phyloP scores from a whole-genome alignment of 2,888 invertebrate species.

The Rhabditoides inermis region DNA sequence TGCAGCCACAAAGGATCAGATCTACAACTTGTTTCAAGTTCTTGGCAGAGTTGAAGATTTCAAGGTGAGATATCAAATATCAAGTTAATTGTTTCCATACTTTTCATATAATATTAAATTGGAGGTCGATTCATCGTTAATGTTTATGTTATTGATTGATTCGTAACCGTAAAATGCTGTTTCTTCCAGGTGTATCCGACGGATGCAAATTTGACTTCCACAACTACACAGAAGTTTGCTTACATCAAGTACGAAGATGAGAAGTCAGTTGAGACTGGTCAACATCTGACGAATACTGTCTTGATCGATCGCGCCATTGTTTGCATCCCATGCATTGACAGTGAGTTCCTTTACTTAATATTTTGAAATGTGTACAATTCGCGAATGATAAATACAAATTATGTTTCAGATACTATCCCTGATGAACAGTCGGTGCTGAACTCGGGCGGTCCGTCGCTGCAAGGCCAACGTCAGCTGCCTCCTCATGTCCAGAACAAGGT shows the following conservation, averaged over 20 bases:
- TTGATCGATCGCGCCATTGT: constrained; percentile 94
- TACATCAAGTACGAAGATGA: constrained; percentile 89
- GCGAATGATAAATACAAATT: neutral
- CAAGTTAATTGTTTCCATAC: too few species aligned
- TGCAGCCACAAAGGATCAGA: constrained; percentile 43
- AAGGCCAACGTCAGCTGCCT: constrained; percentile 63
- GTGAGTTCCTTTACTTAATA: constrained; percentile 18
- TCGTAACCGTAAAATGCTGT: neutral
- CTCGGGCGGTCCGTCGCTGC: constrained; percentile 73
- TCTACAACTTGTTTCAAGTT: constrained; percentile 46
- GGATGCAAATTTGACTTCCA: constrained; percentile 32
- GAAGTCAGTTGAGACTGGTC: constrained; percentile 80
- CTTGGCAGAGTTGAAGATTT: constrained; percentile 48
- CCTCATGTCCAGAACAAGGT: constrained; percentile 76
- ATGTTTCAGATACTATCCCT: constrained; percentile 57
- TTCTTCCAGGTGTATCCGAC: constrained; percentile 44
- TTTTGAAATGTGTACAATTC: constrained; percentile 1
- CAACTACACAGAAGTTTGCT: constrained; percentile 65
- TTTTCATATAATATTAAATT: too few species aligned
- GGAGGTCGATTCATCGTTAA: too few species aligned
- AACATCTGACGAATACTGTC: constrained; percentile 95
- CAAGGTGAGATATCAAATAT: constrained; percentile 42
- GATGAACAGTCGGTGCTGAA: constrained; percentile 88
- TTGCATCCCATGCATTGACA: constrained; percentile 70
- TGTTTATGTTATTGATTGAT: neutral